phyloP scores from a whole-genome alignment of 2,113 vertebrate genomes.

The Tachycineta bicolor region DNA sequence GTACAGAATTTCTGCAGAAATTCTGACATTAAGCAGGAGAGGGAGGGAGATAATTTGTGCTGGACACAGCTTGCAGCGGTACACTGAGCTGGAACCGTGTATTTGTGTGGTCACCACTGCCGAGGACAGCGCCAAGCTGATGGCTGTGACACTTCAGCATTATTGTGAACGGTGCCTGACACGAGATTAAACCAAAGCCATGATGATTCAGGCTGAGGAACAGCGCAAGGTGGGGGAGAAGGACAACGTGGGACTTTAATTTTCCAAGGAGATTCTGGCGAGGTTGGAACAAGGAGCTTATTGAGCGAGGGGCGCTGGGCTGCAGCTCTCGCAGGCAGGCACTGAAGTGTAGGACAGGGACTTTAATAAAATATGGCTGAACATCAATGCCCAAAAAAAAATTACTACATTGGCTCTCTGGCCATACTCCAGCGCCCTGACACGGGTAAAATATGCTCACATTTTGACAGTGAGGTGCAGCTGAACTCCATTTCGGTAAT shows the following conservation, averaged over 20 bases:
- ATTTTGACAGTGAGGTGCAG: background rate
- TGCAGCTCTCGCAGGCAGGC: background rate
- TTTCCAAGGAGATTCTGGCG: background rate
- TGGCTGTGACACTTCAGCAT: background rate
- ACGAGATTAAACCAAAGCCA: background rate
- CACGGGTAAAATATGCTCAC: background rate
- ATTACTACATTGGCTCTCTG: background rate
- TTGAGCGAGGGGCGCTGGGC: background rate
- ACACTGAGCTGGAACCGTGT: background rate
- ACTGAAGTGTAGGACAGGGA: background rate
- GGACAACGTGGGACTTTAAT: background rate
- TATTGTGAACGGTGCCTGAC: background rate
- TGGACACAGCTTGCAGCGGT: background rate
- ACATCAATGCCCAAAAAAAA: background rate
- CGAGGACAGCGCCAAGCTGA: background rate
- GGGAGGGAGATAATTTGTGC: background rate
- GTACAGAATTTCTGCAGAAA: background rate
- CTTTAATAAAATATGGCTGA: slow-evolving; percentile 12
- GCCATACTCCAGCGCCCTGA: background rate
- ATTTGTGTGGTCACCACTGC: background rate
- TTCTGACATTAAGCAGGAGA: background rate
- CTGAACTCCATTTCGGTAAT: background rate
- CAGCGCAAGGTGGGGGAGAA: background rate
- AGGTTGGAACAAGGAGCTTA: background rate
- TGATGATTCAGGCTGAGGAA: background rate